Evolutionary conservation across 2,113 vertebrate genomes (phyloP).

Genomic region (Tetrax tetrax): DNA sequence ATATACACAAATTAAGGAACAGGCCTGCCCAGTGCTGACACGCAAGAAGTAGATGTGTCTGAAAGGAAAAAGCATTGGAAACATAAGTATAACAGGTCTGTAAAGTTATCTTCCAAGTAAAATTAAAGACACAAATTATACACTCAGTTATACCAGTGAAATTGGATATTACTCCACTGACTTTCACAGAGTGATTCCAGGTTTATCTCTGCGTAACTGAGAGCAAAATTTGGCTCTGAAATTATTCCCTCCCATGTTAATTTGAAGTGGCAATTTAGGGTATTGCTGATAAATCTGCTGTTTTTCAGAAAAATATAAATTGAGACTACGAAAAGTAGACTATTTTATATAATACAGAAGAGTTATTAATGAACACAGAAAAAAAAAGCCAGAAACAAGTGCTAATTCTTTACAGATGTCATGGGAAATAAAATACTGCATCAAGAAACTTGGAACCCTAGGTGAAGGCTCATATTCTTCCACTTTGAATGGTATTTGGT

Average conservation of each 20-base stretch:
- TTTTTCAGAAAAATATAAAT: background rate
- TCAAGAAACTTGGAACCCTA: background rate
- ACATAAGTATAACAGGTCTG: slow-evolving; percentile 28
- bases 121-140: slow-evolving; percentile 30
- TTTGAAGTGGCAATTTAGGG: background rate
- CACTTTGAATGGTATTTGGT: background rate
- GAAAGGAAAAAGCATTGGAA: slow-evolving; percentile 66
- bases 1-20: slow-evolving; percentile 56
- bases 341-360: background rate
- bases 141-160: slow-evolving; percentile 7
- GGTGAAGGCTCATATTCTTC: background rate
- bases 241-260: background rate
- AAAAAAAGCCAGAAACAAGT: background rate
- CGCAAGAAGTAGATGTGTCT: slow-evolving; percentile 44
- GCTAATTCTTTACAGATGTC: background rate
- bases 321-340: background rate
- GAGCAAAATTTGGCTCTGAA: slow-evolving; percentile 17
- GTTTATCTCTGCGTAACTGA: slow-evolving; percentile 7
- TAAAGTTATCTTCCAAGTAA: slow-evolving; percentile 30
- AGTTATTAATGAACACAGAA: background rate
- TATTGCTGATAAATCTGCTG: background rate
- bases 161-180: background rate
- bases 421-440: background rate
- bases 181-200: background rate
- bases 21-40: slow-evolving; percentile 57